Conservation (phyloP, 2,797 vertebrate species). For the Chelon labrosus region DNA sequence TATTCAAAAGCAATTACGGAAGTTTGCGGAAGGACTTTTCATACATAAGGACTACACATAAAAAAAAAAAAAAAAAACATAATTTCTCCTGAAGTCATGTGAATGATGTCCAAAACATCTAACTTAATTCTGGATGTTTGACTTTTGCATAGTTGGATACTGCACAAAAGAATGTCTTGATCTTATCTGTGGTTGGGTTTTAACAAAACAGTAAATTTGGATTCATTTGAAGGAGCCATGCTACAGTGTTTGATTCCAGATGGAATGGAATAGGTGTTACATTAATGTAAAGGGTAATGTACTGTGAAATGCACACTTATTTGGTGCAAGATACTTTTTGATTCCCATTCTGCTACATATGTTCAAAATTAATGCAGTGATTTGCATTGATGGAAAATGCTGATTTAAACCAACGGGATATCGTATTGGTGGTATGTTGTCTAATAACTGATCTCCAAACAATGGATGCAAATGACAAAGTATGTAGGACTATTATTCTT, state of each 20-base stretch:
- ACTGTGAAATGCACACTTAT: slow-evolving; percentile 55
- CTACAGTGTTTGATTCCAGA: slow-evolving; percentile 24
- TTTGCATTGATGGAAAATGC: slow-evolving; percentile 39
- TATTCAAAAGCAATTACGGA: too few species aligned
- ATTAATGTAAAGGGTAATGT: slow-evolving; percentile 51
- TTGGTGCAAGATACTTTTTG: slow-evolving; percentile 21
- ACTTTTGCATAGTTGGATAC: not conserved
- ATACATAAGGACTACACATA: too few species aligned
- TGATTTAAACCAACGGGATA: slow-evolving; percentile 54
- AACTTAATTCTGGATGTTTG: not conserved
- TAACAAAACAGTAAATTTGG: not conserved
- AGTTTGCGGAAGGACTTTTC: too few species aligned
- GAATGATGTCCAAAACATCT: not conserved
- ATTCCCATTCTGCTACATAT: slow-evolving; percentile 23
- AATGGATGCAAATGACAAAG: slow-evolving; percentile 65
- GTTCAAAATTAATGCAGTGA: slow-evolving; percentile 47
- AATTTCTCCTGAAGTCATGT: too few species aligned
- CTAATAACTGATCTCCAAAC: slow-evolving; percentile 59
- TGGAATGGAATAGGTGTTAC: slow-evolving; percentile 23
- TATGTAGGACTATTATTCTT: slow-evolving; percentile 71
- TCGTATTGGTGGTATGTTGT: slow-evolving; percentile 43
- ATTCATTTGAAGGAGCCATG: not conserved
- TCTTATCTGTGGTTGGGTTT: slow-evolving; percentile 1
- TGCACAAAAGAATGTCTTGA: too few species aligned
- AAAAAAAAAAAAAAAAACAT: too few species aligned